A percentile compares a stretch with the other conserved stretches of the same genome.
Conservation (phyloP, 2,888 invertebrate species). For the Auanema freiburgensis region DNA sequence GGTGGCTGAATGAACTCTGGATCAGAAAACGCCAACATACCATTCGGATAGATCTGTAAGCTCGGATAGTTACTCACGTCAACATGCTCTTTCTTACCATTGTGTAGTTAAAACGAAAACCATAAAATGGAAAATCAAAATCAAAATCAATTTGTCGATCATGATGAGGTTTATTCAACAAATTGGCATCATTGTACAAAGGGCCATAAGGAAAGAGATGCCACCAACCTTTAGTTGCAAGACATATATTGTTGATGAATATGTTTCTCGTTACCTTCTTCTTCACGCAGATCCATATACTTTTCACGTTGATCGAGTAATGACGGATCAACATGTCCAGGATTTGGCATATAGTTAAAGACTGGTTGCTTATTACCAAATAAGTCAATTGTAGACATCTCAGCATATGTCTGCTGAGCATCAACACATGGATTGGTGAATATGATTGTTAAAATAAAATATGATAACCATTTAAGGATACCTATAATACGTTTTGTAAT, state of each 20-base stretch:
- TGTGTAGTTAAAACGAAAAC: constrained; percentile 88
- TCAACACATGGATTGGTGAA: no score
- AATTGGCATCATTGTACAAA: constrained; percentile 30
- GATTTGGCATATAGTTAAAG: constrained; percentile 35
- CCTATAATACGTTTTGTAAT: no score
- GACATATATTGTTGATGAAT: background rate
- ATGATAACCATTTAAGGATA: no score
- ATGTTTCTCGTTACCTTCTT: constrained; percentile 31
- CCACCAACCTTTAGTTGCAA: constrained; percentile 49
- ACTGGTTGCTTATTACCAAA: constrained; percentile 39
- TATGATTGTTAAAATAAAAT: no score
- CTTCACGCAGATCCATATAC: constrained; percentile 32
- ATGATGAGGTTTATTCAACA: constrained; percentile 31
- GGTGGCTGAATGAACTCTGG: constrained; percentile 53
- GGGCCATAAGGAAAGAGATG: constrained; percentile 47
- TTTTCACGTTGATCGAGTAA: constrained; percentile 24
- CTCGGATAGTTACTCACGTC: no score
- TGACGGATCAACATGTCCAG: constrained; percentile 41
- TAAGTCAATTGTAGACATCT: constrained; percentile 30
- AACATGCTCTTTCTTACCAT: no score
- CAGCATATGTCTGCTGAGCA: no score
- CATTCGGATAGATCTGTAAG: constrained; percentile 47
- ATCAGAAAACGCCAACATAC: constrained; percentile 48
- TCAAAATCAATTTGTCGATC: constrained; percentile 70
- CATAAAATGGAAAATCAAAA: constrained; percentile 88